Evolutionary conservation across 2,797 vertebrate genomes (phyloP).

Genomic region (Molossus alvarezi): DNA sequence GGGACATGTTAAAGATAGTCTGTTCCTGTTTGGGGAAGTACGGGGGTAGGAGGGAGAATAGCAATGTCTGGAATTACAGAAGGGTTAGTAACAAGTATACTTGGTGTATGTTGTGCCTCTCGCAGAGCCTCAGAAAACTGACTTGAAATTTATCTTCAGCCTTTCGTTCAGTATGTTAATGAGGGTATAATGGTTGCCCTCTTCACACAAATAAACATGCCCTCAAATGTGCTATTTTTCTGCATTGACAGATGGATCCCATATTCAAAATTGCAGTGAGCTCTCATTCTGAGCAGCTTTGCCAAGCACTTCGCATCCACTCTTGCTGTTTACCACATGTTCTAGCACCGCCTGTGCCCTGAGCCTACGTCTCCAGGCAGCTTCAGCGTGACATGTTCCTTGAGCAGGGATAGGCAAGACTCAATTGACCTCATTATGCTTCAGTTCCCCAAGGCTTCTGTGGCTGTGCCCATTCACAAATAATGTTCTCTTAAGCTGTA

Average conservation of each 20-base stretch:
- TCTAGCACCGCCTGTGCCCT: neutral
- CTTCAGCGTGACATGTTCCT: constrained; percentile 36
- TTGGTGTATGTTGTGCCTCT: neutral
- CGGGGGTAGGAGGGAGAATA: neutral
- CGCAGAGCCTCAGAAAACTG: constrained; percentile 21
- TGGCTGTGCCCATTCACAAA: constrained; percentile 53
- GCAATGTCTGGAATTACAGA: neutral
- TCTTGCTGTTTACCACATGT: constrained; percentile 9
- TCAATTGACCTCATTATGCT: constrained; percentile 76
- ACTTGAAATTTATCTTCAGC: constrained; percentile 56
- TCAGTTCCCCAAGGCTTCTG: constrained; percentile 44
- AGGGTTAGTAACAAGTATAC: neutral
- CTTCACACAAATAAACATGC: constrained; percentile 63
- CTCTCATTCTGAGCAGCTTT: constrained; percentile 61
- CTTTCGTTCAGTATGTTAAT: constrained; percentile 61
- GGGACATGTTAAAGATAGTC: neutral
- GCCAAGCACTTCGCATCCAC: neutral
- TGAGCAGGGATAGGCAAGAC: constrained; percentile 56
- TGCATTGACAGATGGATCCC: constrained; percentile 67
- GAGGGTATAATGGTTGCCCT: constrained; percentile 49
- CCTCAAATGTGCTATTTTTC: constrained; percentile 48
- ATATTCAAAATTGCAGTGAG: neutral
- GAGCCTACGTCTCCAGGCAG: constrained; percentile 51
- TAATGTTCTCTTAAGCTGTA: constrained; percentile 29
- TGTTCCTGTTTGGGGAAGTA: neutral